Conservation (phyloP, 2,888 invertebrate species). For the Catonia carolina region DNA sequence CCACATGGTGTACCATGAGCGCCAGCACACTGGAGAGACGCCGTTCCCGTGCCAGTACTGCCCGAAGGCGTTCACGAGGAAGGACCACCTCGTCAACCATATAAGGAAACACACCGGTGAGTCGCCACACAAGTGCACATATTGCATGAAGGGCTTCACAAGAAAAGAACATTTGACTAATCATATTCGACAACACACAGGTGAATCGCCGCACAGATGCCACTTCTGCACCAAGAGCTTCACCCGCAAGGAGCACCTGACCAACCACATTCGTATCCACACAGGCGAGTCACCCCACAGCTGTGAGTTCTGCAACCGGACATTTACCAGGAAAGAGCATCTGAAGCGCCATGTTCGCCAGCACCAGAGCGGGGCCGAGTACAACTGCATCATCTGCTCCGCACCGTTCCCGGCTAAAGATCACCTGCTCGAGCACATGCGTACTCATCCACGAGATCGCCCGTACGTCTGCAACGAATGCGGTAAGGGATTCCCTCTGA, state of each 20-base stretch:
- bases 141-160: conserved; percentile 67
- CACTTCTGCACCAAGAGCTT: conserved; percentile 64
- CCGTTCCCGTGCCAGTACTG: conserved; percentile 76
- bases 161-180: conserved; percentile 82
- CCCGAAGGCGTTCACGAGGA: conserved; percentile 77
- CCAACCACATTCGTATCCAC: conserved; percentile 70
- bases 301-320: conserved; percentile 77
- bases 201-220: conserved; percentile 79
- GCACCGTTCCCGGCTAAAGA: conserved; percentile 69
- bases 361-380: conserved; percentile 55
- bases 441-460: conserved; percentile 69
- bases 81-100: conserved; percentile 72
- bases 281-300: conserved; percentile 83
- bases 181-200: conserved; percentile 82
- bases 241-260: conserved; percentile 37
- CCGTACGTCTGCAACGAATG: conserved; percentile 62
- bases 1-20: conserved; percentile 77
- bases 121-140: conserved; percentile 69
- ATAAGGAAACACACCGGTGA: conserved; percentile 69
- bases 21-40: conserved; percentile 70
- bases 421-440: conserved; percentile 68
- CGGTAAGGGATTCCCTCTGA: conserved; percentile 33
- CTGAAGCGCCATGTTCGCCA: conserved; percentile 66
- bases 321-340: conserved; percentile 80
- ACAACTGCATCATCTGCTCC: conserved; percentile 69